Percentiles rank a stretch among this genome's conserved stretches.
These are phyloP conservation scores for Medauroidea extradentata DNA, from an alignment of 1,140 invertebrate species.

Conservation along the genomic window DNA sequence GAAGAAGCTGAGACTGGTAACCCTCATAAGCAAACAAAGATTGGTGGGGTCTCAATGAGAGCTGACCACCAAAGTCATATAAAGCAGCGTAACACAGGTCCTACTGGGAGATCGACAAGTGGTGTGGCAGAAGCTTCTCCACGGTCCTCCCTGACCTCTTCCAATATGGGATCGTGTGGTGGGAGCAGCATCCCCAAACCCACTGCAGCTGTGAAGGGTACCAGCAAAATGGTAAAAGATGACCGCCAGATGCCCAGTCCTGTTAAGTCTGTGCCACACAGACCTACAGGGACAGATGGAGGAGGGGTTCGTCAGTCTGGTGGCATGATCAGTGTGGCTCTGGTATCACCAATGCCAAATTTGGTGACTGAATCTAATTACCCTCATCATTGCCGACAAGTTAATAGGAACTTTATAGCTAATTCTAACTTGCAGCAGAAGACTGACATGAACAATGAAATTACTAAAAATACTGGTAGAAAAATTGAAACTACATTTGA, in stretches of 20 bases:
- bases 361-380: constrained; percentile 39
- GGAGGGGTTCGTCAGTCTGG: constrained; percentile 3
- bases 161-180: constrained; percentile 10
- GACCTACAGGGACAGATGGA: constrained; percentile 40
- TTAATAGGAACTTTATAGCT: too few species aligned
- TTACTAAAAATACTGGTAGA: constrained; percentile 44
- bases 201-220: constrained; percentile 84
- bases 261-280: constrained; percentile 30
- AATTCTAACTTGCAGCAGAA: too few species aligned
- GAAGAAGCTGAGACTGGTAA: neutral
- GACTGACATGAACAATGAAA: neutral
- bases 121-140: neutral
- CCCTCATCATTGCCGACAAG: constrained; percentile 28
- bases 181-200: constrained; percentile 82
- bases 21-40: neutral
- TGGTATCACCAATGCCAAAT: constrained; percentile 68
- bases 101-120: neutral
- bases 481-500: constrained; percentile 48
- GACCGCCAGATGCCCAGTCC: constrained; percentile 15
- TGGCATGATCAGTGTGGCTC: constrained; percentile 55
- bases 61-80: neutral
- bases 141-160: constrained; percentile 23
- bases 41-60: neutral
- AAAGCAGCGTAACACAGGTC: constrained; percentile 13
- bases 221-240: constrained; percentile 52